Base-by-base conservation (phyloP, 1,140 invertebrate genomes). In the Leptinotarsa lineolata region DNA sequence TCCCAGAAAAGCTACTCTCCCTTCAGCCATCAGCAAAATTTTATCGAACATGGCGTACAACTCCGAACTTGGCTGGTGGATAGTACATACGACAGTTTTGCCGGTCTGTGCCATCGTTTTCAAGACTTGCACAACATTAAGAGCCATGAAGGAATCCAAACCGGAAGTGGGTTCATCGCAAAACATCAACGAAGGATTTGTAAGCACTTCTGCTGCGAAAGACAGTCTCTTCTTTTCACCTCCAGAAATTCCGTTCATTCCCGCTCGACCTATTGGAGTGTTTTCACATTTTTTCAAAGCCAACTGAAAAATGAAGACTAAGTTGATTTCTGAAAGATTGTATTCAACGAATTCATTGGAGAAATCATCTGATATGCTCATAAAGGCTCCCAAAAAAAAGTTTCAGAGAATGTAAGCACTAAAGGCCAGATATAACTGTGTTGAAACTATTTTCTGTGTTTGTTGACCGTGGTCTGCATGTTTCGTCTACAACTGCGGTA, bases 81-180 rank as follows among this genome's bases (percentile, higher is more conserved):
- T 96, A 3, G 97, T 99, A 80, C 93, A 93, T 22, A 99, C 86
- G 54, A 99, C 92, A 0, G 97, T 98, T 84, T 96, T 96, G 5
- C 96, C 95, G 81, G 91, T 92, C 44, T 88, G 85, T 21, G 96
- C 93, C 75, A 94, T 86, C 30, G 90, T 88, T 85, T 94, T 94
- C 73, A 96, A 84, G 75, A 95, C 92, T 80, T 92, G 91, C 16
- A 98, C 91, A 18, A 98, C 94, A 83, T 95, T 97, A 84, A 93
- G 89, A 0, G 89, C 97, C 91, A 94, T 95, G 75, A 92, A 94
- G 0, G 93, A 94, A 83, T 95, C 94, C 63, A 95, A 84, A 8
- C 93, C 94, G 0, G 93, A 97, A 0, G 97, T 99, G 2, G 97
- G 97, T 82, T 99, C 97, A 83, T 99, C 97, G 84, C 97, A 99